A percentile compares a stretch with the other conserved stretches of the same genome.
These are phyloP conservation scores for Monopis laevigella DNA, from an alignment of 2,888 invertebrate genomes.

Conservation along the genomic window DNA sequence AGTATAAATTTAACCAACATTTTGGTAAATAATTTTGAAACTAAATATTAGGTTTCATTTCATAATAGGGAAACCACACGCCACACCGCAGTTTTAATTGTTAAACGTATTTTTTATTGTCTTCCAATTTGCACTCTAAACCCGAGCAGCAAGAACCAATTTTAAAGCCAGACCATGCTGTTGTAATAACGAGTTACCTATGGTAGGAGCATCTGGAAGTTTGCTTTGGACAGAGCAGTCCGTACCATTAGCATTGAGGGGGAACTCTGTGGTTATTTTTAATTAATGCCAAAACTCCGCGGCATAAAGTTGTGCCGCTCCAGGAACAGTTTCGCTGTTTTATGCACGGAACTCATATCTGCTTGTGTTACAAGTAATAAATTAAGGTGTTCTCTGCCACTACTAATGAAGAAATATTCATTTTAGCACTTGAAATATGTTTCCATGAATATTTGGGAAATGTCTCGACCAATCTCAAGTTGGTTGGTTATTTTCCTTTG, in stretches of 20 bases:
- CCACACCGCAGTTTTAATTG: not conserved
- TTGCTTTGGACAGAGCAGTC: conserved; percentile 17
- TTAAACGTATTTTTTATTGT: not conserved
- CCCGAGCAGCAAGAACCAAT: too few species aligned
- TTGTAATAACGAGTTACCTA: too few species aligned
- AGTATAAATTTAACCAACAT: too few species aligned
- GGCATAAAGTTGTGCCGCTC: conserved; percentile 8
- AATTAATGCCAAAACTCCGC: conserved; percentile 26
- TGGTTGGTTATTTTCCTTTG: too few species aligned
- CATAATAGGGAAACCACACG: not conserved
- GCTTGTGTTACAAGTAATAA: conserved; percentile 6
- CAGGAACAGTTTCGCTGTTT: conserved; percentile 9
- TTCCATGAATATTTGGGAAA: too few species aligned
- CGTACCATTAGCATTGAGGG: conserved; percentile 22
- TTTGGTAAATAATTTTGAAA: too few species aligned
- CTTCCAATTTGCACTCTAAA: too few species aligned
- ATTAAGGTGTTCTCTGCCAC: conserved; percentile 1
- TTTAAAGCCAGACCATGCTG: too few species aligned
- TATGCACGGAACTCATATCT: conserved; percentile 13
- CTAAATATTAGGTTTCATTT: not conserved
- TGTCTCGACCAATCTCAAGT: too few species aligned
- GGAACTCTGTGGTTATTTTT: conserved; percentile 31
- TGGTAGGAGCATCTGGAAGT: conserved; percentile 13
- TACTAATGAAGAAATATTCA: conserved; percentile 6
- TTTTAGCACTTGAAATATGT: too few species aligned